These are phyloP conservation scores for Epinephelus cyanopodus DNA, from an alignment of 2,113 vertebrate genomes.

Conservation along the genomic window DNA sequence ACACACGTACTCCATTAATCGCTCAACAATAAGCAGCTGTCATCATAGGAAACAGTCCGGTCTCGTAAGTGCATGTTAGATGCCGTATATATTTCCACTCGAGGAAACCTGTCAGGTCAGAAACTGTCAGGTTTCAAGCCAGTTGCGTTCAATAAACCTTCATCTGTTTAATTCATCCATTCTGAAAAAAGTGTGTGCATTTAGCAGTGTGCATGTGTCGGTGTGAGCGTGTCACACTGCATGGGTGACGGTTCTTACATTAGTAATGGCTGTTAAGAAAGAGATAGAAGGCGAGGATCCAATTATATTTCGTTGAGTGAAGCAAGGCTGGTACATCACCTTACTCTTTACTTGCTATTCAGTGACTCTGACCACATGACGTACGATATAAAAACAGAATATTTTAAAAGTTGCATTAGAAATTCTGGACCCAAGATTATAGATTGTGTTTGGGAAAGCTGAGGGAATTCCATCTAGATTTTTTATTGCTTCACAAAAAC, in stretches of 20 bases:
- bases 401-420: not conserved
- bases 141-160: not conserved
- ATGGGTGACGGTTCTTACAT: not conserved
- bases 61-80: not conserved
- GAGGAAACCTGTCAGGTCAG: not conserved
- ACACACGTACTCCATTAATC: constrained; percentile 32
- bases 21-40: constrained; percentile 12
- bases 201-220: not conserved
- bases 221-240: not conserved
- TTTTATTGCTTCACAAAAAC: not conserved
- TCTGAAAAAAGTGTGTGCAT: not conserved
- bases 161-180: not conserved
- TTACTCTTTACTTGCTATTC: not conserved
- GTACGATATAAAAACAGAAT: not conserved
- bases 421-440: not conserved
- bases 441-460: not conserved
- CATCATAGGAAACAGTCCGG: constrained; percentile 1
- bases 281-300: not conserved
- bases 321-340: not conserved
- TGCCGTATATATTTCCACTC: not conserved
- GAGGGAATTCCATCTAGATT: no score
- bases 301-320: not conserved
- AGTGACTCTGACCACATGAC: not conserved
- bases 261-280: not conserved
- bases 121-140: not conserved